These are phyloP conservation scores for Philopedon plagiatum DNA, from an alignment of 2,888 invertebrate species.

Conservation along the genomic window DNA sequence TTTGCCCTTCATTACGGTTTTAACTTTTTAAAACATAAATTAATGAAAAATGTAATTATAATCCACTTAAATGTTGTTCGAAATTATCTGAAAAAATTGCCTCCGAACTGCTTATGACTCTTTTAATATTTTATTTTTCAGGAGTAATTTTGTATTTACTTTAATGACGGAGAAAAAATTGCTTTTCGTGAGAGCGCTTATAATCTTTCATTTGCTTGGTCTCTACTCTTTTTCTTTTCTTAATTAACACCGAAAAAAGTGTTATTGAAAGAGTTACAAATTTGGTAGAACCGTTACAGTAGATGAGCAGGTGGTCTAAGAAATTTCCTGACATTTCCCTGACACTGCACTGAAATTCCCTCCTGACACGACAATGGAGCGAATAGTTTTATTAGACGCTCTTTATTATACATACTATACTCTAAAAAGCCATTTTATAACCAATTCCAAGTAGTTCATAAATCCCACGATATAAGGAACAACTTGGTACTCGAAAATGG, in stretches of 20 bases:
- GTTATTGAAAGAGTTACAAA: too few species aligned
- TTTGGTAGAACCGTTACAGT: too few species aligned
- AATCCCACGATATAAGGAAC: too few species aligned
- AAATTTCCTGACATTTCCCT: too few species aligned
- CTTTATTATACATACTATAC: too few species aligned
- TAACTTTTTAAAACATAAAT: conserved; percentile 30
- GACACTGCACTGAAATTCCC: too few species aligned
- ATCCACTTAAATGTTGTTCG: conserved; percentile 31
- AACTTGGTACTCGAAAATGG: too few species aligned
- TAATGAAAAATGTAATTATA: conserved; percentile 36
- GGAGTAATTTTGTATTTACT: conserved; percentile 31
- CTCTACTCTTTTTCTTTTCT: background rate
- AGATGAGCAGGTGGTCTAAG: too few species aligned
- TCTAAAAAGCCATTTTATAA: too few species aligned
- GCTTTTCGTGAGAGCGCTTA: conserved; percentile 14
- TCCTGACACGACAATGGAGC: too few species aligned
- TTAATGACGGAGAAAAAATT: conserved; percentile 33
- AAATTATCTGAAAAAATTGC: conserved; percentile 33
- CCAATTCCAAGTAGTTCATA: too few species aligned
- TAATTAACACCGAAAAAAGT: background rate
- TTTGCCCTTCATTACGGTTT: conserved; percentile 27
- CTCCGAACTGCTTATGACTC: conserved; percentile 1
- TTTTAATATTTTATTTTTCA: conserved; percentile 31
- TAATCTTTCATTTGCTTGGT: background rate
- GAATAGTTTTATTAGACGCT: too few species aligned